A percentile compares a stretch with the other conserved stretches of the same genome.
Evolutionary conservation across 23 tunicate genomes (phyloP).

Genomic region (Aplidium turbinatum): DNA sequence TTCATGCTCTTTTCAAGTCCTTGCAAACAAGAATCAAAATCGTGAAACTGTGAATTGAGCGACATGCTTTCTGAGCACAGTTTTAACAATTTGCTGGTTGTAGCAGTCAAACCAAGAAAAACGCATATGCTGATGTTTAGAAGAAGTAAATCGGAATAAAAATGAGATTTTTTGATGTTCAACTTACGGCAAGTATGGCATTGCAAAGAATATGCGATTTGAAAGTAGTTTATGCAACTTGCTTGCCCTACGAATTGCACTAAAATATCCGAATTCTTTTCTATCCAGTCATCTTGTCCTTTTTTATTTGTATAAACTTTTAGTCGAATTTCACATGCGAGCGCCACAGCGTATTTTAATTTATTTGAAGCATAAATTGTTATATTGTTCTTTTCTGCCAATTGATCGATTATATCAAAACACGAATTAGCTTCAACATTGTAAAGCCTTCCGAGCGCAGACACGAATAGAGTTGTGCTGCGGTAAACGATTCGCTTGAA

Average conservation of each 20-base stretch:
- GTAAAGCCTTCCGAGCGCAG: conserved; percentile 2
- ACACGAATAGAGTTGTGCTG: background rate
- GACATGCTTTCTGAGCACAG: background rate
- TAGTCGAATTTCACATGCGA: conserved; percentile 19
- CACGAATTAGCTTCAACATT: background rate
- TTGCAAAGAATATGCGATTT: conserved; percentile 18
- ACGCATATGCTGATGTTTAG: conserved; percentile 2
- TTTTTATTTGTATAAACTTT: conserved; percentile 4
- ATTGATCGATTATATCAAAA: conserved; percentile 6
- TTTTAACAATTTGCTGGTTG: background rate
- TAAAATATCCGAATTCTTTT: background rate
- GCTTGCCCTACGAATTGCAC: background rate
- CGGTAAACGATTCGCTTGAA: background rate
- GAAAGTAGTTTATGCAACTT: conserved; percentile 9
- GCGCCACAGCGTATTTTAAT: background rate
- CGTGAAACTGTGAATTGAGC: no score
- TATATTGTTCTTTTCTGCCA: background rate
- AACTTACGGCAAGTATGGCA: background rate
- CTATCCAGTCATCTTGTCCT: background rate
- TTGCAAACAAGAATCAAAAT: background rate
- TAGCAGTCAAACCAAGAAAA: background rate
- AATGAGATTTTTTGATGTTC: conserved; percentile 1
- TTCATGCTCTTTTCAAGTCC: background rate
- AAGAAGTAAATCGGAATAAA: background rate
- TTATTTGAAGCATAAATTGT: background rate